These are phyloP conservation scores for Iselma pallidipennis DNA, from an alignment of 2,888 invertebrate species.

Conservation along the genomic window DNA sequence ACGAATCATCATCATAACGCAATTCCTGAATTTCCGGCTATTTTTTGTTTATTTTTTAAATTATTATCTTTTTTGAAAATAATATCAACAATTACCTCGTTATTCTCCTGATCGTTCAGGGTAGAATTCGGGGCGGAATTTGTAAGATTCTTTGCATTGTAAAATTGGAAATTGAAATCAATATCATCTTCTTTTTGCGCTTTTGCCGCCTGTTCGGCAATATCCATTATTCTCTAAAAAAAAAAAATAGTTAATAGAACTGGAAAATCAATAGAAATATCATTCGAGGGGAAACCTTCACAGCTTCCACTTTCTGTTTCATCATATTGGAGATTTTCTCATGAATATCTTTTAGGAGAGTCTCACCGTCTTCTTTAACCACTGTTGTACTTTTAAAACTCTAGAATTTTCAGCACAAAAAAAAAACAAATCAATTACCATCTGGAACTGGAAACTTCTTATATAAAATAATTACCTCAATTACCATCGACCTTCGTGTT, in stretches of 20 bases:
- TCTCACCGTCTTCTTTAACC: conserved; percentile 76
- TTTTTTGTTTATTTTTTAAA: not conserved
- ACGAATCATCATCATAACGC: conserved; percentile 41
- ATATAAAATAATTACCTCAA: conserved; percentile 74
- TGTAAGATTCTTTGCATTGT: conserved; percentile 70
- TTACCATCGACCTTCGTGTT: conserved; percentile 76
- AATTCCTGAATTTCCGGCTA: conserved; percentile 35
- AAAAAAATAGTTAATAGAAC: conserved; percentile 16
- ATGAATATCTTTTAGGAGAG: conserved; percentile 80
- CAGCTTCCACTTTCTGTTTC: conserved; percentile 85
- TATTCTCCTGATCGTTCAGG: conserved; percentile 60
- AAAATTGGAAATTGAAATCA: conserved; percentile 67
- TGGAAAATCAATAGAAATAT: too few relatives aligned
- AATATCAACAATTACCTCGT: conserved; percentile 39
- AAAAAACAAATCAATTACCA: not conserved
- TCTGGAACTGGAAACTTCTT: too few relatives aligned
- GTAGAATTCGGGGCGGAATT: conserved; percentile 60
- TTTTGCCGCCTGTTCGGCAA: conserved; percentile 81
- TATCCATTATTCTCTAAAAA: conserved; percentile 80
- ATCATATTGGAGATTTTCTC: conserved; percentile 86
- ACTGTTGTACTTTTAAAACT: conserved; percentile 77
- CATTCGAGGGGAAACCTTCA: too few relatives aligned
- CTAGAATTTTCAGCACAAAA: conserved; percentile 52
- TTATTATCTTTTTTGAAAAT: not conserved
- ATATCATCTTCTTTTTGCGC: conserved; percentile 60